Evolutionary conservation across 2,797 vertebrate species (phyloP).

Genomic region (Oophaga sylvatica): DNA sequence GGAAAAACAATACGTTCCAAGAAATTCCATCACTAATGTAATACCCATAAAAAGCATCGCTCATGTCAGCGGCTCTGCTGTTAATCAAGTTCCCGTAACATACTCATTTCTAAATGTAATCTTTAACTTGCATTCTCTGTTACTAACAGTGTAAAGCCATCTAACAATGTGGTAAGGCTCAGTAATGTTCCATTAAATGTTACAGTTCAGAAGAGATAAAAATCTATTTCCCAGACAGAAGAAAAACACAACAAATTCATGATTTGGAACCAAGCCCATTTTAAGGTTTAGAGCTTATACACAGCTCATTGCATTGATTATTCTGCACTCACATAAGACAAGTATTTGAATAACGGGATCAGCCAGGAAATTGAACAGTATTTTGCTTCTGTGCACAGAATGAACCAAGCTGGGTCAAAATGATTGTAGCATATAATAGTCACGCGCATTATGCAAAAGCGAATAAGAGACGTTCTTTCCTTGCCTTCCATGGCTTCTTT

Average conservation of each 20-base stretch:
- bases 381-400: slow-evolving; percentile 50
- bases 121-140: slow-evolving; percentile 3
- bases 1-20: neutral
- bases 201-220: slow-evolving; percentile 30
- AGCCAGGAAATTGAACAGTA: slow-evolving; percentile 46
- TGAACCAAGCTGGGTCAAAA: slow-evolving; percentile 21
- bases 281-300: slow-evolving; percentile 26
- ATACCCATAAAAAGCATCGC: slow-evolving; percentile 4
- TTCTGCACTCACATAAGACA: slow-evolving; percentile 43
- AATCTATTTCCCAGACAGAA: slow-evolving; percentile 9
- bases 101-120: neutral
- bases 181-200: slow-evolving; percentile 45
- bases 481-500: slow-evolving; percentile 21
- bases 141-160: slow-evolving; percentile 11
- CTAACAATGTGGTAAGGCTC: slow-evolving; percentile 45
- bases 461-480: slow-evolving; percentile 16
- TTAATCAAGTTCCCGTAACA: neutral
- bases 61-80: neutral
- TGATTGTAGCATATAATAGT: slow-evolving; percentile 25
- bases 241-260: slow-evolving; percentile 20
- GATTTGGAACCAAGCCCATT: slow-evolving; percentile 25
- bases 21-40: slow-evolving; percentile 4
- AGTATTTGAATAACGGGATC: slow-evolving; percentile 47
- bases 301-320: slow-evolving; percentile 49
- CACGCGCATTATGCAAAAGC: slow-evolving; percentile 27